phyloP scores from a whole-genome alignment of 2,113 vertebrate genomes.

The Neodontobutis hainanensis region DNA sequence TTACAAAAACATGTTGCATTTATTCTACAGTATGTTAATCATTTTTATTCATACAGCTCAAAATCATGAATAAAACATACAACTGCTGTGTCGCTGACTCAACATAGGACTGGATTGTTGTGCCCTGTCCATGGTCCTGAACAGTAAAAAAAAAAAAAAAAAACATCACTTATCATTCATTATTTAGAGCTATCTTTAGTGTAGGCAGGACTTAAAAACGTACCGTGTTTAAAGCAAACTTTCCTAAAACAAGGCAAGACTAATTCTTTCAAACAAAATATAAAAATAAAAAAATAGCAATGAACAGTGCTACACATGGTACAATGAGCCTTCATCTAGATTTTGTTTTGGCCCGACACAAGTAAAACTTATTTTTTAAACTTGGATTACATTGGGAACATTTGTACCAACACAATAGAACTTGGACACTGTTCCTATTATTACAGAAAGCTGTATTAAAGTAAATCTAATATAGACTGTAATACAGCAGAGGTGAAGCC shows the following conservation, averaged over 20 bases:
- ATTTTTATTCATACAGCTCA: not conserved
- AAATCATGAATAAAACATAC: not conserved
- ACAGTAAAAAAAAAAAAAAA: too few relatives aligned
- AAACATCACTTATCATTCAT: not conserved
- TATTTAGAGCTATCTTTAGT: not conserved
- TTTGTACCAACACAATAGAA: constrained; percentile 1
- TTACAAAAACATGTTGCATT: not conserved
- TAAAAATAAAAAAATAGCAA: too few relatives aligned
- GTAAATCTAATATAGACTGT: constrained; percentile 36
- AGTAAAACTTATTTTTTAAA: not conserved
- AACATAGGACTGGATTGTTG: not conserved
- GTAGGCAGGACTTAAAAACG: too few relatives aligned
- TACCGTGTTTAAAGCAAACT: too few relatives aligned
- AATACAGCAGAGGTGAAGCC: constrained; percentile 16
- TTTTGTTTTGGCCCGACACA: too few relatives aligned
- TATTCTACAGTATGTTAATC: not conserved
- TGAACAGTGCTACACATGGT: too few relatives aligned
- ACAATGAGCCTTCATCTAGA: too few relatives aligned
- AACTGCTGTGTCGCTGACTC: not conserved
- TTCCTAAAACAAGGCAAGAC: too few relatives aligned
- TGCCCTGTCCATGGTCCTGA: constrained; percentile 2
- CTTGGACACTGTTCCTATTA: constrained; percentile 8
- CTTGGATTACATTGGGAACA: not conserved
- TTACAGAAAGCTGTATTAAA: constrained; percentile 30
- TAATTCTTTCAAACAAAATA: too few relatives aligned